Evolutionary conservation across 2,888 invertebrate species (phyloP), one percentile per base, ranked within the genome.

Genomic region (Cremastobaeus sp.): DNA sequence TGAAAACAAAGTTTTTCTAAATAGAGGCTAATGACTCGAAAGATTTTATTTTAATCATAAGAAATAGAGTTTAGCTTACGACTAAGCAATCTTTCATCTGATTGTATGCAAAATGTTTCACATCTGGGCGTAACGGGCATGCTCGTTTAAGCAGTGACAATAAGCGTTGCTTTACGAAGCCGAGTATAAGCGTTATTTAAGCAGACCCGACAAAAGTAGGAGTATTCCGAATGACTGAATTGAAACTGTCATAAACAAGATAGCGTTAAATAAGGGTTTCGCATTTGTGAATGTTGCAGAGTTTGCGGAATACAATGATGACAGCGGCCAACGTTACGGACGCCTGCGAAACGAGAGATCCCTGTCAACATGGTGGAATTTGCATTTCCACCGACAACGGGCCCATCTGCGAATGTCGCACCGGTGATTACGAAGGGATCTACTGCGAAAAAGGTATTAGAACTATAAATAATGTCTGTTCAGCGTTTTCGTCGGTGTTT

Each of bases 321-420:
- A 91, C 91, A 75, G 74, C 69, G 72, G 69, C 64, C 68, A 94
- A 93, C 87, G 92, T 92, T 84, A 94, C 94, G 68, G 96, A 95
- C 85, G 94, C 94, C 1, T 96, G 96, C 83, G 95, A 95, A 87
- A 91, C 94, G 0, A 92, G 94, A 57, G 96, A 97, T 88, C 97
- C 96, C 0, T 99, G 98, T 88, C 94, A 95, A 86, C 96, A 98
- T 84, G 96, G 95, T 2, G 98, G 98, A 11, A 94, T 96, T 80
- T 99, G 98, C 90, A 96, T 97, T 89, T 96, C 96, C 80, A 97
- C 97, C 2, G 97, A 98, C 88, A 94, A 94, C 76, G 98, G 98
- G 14, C 95, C 97, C 39, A 93, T 96, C 85, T 98, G 98, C 90
- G 97, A 99, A 89, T 99, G 98, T 87, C 91, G 96, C 21, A 94